A percentile compares a stretch with the other conserved stretches of the same genome.
These are phyloP conservation scores for Schizothorax lantsangensis DNA, from an alignment of 2,797 vertebrate genomes.

Conservation along the genomic window DNA sequence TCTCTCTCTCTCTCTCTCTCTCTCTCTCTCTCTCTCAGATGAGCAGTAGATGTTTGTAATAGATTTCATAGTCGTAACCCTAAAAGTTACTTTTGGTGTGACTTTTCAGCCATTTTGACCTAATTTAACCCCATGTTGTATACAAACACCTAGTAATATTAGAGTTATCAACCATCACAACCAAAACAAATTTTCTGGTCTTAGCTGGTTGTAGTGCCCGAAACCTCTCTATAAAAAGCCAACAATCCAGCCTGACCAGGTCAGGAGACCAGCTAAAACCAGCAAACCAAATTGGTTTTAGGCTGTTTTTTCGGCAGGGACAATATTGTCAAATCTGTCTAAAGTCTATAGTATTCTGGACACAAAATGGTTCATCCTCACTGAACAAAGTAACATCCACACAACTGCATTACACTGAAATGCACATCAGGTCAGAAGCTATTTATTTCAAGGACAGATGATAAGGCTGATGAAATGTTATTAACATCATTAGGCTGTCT, in stretches of 20 bases:
- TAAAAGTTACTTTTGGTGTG: too few species aligned
- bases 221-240: neutral
- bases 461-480: constrained; percentile 58
- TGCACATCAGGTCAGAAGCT: constrained; percentile 49
- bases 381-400: constrained; percentile 12
- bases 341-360: neutral
- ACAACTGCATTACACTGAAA: constrained; percentile 37
- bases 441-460: constrained; percentile 60
- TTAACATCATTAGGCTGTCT: constrained; percentile 62
- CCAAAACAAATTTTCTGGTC: neutral
- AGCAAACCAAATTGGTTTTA: neutral
- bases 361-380: constrained; percentile 1
- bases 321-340: neutral
- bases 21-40: neutral
- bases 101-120: neutral
- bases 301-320: neutral
- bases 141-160: neutral
- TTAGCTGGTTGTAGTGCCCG: neutral
- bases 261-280: neutral
- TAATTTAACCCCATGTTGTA: neutral
- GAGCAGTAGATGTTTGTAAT: constrained; percentile 4
- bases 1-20: neutral
- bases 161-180: neutral
- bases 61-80: neutral
- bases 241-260: neutral